Percentiles rank a stretch among this genome's conserved stretches.
phyloP scores from a whole-genome alignment of 2,113 vertebrate genomes.

The Phrynosoma blainvillii region DNA sequence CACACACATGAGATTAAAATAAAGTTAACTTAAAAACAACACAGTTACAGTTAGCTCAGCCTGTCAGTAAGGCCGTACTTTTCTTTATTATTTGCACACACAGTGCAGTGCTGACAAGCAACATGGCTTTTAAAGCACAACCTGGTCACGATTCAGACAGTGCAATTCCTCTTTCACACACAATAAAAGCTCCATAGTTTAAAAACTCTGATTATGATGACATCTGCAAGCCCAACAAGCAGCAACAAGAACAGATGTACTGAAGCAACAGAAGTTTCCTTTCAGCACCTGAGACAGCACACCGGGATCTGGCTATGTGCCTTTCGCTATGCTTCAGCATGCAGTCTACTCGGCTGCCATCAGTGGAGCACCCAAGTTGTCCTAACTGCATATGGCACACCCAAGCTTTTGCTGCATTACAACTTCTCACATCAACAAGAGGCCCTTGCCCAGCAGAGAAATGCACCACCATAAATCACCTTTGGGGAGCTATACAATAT shows the following conservation, averaged over 20 bases:
- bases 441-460: not conserved
- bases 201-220: conserved; percentile 12
- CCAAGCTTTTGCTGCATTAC: conserved; percentile 1
- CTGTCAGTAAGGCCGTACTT: not conserved
- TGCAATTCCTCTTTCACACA: not conserved
- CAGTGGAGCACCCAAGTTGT: not conserved
- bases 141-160: not conserved
- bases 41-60: not conserved
- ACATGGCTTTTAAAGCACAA: not conserved
- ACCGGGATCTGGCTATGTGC: not conserved
- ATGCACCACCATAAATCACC: not conserved
- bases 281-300: conserved; percentile 30
- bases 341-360: not conserved
- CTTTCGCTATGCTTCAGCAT: not conserved
- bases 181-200: not conserved
- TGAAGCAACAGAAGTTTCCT: conserved; percentile 3
- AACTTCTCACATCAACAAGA: conserved; percentile 22
- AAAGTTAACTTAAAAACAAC: conserved; percentile 1
- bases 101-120: not conserved
- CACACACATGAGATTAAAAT: not conserved
- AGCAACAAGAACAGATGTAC: not conserved
- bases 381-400: conserved; percentile 22
- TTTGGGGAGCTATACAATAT: not conserved
- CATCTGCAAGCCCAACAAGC: conserved; percentile 22
- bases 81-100: not conserved